These are phyloP conservation scores for Halcyon malimbica DNA, from an alignment of 2,113 vertebrate species.

Conservation along the genomic window DNA sequence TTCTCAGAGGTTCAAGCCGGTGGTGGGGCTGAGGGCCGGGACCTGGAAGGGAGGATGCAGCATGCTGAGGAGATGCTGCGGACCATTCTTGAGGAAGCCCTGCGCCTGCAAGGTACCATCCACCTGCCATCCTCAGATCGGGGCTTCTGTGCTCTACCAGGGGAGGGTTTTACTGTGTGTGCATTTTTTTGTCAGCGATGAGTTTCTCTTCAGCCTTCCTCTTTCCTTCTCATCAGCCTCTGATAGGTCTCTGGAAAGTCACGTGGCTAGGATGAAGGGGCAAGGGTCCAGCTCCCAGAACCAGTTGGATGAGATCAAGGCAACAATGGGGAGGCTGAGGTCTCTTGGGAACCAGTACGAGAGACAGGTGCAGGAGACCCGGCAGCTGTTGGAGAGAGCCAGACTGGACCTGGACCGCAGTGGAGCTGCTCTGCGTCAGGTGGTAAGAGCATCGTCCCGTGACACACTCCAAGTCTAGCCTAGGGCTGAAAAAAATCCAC, in stretches of 20 bases:
- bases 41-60: conserved; percentile 79
- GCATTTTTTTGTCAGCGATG: neutral
- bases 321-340: neutral
- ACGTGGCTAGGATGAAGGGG: conserved; percentile 70
- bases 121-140: fast-evolving
- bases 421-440: conserved; percentile 26
- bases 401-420: conserved; percentile 74
- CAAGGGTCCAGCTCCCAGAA: conserved; percentile 61
- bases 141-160: neutral
- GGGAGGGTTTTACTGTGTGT: neutral
- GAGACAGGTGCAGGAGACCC: conserved; percentile 67
- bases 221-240: conserved; percentile 61
- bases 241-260: conserved; percentile 74
- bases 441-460: conserved; percentile 62
- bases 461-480: fast-evolving
- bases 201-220: neutral
- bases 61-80: conserved; percentile 65
- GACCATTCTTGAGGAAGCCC: conserved; percentile 72
- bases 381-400: conserved; percentile 72
- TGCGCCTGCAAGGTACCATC: conserved; percentile 74
- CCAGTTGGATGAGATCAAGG: conserved; percentile 71
- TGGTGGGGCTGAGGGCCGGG: neutral
- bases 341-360: conserved; percentile 66
- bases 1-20: conserved; percentile 46
- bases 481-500: neutral